Percentiles rank a stretch among this genome's conserved stretches.
phyloP scores from a whole-genome alignment of 1,140 invertebrate species.

The Anthonomus grandis region DNA sequence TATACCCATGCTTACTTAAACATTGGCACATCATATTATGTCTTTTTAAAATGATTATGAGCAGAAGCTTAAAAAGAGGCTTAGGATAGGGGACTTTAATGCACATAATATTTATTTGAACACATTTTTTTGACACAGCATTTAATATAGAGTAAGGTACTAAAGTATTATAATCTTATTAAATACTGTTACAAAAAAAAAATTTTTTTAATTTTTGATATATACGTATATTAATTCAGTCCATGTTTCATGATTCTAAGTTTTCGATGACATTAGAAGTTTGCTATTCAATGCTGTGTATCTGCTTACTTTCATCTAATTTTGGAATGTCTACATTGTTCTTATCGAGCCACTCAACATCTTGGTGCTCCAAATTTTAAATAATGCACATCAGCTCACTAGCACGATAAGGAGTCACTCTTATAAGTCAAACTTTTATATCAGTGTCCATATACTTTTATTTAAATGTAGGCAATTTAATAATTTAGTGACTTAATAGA shows the following conservation, averaged over 20 bases:
- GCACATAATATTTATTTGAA: too few relatives aligned
- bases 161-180: too few relatives aligned
- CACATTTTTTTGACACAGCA: too few relatives aligned
- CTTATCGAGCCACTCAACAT: conserved; percentile 1
- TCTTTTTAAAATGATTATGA: too few relatives aligned
- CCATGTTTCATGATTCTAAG: conserved; percentile 13
- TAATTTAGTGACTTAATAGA: neutral
- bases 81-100: too few relatives aligned
- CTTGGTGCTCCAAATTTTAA: conserved; percentile 8
- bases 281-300: neutral
- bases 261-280: conserved; percentile 12
- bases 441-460: conserved; percentile 8
- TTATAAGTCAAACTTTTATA: conserved; percentile 13
- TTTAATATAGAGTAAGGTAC: too few relatives aligned
- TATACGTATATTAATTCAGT: too few relatives aligned
- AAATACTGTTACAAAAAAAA: too few relatives aligned
- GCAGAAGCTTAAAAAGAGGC: too few relatives aligned
- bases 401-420: conserved; percentile 3
- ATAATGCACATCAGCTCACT: neutral
- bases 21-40: too few relatives aligned
- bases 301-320: neutral
- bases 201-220: too few relatives aligned
- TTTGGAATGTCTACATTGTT: neutral
- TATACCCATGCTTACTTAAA: too few relatives aligned
- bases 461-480: conserved; percentile 4